Evolutionary conservation across 2,113 vertebrate genomes (phyloP), one percentile per base, ranked within the genome.

Genomic region (Aptenodytes patagonicus): DNA sequence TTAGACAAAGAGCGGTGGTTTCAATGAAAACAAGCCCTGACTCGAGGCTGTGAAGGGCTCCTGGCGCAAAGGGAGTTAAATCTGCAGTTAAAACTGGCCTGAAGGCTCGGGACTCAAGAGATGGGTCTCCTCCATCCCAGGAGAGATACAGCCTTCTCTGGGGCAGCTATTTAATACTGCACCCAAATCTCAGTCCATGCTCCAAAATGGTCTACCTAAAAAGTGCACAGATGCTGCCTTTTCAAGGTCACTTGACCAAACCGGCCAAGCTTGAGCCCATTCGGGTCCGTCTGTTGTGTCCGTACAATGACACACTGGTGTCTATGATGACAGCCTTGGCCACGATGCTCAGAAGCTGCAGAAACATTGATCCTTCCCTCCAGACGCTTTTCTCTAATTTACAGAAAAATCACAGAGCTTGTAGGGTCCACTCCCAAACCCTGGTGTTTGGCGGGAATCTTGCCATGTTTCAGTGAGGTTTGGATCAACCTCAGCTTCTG

Each of bases 221-320:
- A 12, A 34, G 46, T 6, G 3, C 52, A 25, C 34, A 47, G 6
- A 21, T 7, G 5, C 21, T 65, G 76, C 72, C 19, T 58, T 49
- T 52, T 4, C 36, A 44, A 20, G 54, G 72, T 19, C 58, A 7
- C 62, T 49, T 19, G 31, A 54, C 54, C 69, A 83, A 47, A n/a
- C 13, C 6, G 6, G 38, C 21, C 73, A 44, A 51, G 28, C 36
- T 22, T 0, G 1, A 87, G 46, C 31, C 36, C 49, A 11, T 2
- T 11, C 2, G 2, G 26, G 28, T 15, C 17, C 32, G 47, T 71
- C 36, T 12, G 0, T 1, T 3, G 14, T 10, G 31, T 19, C 49
- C 4, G 0, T 20, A 51, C 4, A 16, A 24, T 5, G 18, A 3
- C 62, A 28, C 3, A 0, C 5, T 5, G 24, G 5, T 2, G 5